Conservation (phyloP, 2,888 invertebrate species). For the Pantelozetes paolii region DNA sequence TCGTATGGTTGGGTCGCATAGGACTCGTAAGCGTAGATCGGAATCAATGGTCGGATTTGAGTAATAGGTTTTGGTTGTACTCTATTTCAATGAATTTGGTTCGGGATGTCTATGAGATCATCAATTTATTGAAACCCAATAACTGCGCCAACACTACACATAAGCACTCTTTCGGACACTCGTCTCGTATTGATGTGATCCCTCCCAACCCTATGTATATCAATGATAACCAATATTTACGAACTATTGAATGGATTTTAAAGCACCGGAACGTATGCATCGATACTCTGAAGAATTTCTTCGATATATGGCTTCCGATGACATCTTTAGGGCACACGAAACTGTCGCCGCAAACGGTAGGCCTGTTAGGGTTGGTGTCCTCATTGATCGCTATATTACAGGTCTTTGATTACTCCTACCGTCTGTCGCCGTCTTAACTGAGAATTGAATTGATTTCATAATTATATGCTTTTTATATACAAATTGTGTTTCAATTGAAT, state of each 20-base stretch:
- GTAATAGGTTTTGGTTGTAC: slow-evolving; percentile 71
- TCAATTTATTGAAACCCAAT: not conserved
- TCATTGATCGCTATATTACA: slow-evolving; percentile 71
- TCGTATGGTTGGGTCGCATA: slow-evolving; percentile 69
- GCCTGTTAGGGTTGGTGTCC: slow-evolving; percentile 72
- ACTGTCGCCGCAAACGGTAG: slow-evolving; percentile 71
- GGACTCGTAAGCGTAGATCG: slow-evolving; percentile 60
- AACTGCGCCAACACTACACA: not conserved
- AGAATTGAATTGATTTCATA: not conserved
- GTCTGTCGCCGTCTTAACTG: slow-evolving; percentile 28
- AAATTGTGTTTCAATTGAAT: not conserved
- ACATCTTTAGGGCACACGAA: slow-evolving; percentile 72
- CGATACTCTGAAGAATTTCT: slow-evolving; percentile 77
- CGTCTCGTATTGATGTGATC: slow-evolving; percentile 45
- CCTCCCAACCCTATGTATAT: not conserved
- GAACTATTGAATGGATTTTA: slow-evolving; percentile 45
- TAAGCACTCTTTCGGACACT: slow-evolving; percentile 45
- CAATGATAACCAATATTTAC: slow-evolving; percentile 36
- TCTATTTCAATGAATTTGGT: slow-evolving; percentile 73
- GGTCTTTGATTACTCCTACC: slow-evolving; percentile 16
- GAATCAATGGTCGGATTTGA: slow-evolving; percentile 66
- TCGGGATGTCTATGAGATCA: slow-evolving; percentile 79
- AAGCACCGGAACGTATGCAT: slow-evolving; percentile 66
- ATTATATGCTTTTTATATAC: not conserved
- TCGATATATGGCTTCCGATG: slow-evolving; percentile 81